Conservation (phyloP, 2,888 invertebrate species). For the Eristalinus sepulchralis region DNA sequence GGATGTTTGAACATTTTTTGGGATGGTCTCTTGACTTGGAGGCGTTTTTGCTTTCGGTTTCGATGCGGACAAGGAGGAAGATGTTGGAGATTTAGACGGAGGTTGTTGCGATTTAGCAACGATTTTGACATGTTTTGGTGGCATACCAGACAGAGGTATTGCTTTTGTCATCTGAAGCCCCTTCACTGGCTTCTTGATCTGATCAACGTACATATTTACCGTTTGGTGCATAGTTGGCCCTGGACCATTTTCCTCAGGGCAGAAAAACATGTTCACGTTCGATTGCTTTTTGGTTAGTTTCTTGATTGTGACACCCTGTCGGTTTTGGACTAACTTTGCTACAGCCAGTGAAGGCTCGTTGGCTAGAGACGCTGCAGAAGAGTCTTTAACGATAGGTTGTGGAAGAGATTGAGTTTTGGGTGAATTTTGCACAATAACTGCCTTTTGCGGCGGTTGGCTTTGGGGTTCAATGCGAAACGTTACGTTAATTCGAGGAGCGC, state of each 20-base stretch:
- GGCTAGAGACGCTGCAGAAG: neutral
- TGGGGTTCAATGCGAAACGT: neutral
- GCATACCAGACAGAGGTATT: neutral
- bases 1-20: neutral
- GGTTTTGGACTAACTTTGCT: constrained; percentile 75
- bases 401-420: constrained; percentile 1
- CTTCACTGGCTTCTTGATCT: neutral
- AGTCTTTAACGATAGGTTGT: neutral
- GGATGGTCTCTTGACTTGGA: neutral
- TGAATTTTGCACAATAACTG: neutral
- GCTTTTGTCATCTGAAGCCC: neutral
- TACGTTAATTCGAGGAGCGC: neutral
- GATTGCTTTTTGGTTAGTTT: constrained; percentile 74
- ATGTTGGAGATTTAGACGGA: neutral
- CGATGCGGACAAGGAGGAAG: neutral
- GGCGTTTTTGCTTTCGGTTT: neutral
- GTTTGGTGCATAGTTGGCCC: neutral
- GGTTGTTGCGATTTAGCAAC: neutral
- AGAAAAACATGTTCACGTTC: neutral
- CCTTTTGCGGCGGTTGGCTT: neutral
- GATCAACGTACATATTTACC: neutral
- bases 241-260: neutral
- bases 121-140: neutral
- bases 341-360: constrained; percentile 67
- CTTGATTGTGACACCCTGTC: constrained; percentile 78